A percentile compares a stretch with the other conserved stretches of the same genome.
Evolutionary conservation across 2,113 vertebrate species (phyloP).

Genomic region (Erythrocercus mccallii): DNA sequence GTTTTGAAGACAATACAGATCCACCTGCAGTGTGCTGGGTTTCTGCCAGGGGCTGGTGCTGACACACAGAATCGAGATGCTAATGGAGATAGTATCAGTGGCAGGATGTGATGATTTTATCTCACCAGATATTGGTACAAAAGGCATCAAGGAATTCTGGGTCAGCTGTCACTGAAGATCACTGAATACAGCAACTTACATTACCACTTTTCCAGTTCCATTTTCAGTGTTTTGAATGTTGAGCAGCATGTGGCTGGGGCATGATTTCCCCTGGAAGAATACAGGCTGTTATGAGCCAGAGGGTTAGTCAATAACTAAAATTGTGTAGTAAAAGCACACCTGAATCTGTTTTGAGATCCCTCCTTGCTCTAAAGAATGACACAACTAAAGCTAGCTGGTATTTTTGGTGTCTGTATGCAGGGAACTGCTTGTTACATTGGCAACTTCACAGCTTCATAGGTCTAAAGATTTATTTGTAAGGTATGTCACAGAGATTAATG

Average conservation of each 20-base stretch:
- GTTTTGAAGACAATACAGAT: background rate
- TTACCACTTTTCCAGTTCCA: background rate
- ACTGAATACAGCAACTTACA: background rate
- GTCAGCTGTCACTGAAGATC: background rate
- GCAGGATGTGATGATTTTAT: background rate
- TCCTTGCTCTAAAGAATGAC: background rate
- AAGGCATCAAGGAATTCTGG: background rate
- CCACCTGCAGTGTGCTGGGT: background rate
- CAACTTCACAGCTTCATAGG: background rate
- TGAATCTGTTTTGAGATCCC: background rate
- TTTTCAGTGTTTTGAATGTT: background rate
- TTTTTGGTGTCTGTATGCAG: rapidly evolving
- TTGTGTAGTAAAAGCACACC: background rate
- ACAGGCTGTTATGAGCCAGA: background rate
- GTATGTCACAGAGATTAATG: background rate
- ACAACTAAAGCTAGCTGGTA: background rate
- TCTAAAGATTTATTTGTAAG: background rate
- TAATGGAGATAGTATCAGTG: background rate
- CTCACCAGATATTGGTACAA: background rate
- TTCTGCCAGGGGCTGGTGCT: background rate
- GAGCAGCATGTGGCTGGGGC: background rate
- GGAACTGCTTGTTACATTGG: background rate
- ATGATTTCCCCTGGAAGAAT: background rate
- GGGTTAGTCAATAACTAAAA: background rate
- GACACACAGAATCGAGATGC: background rate